Base-by-base conservation (phyloP, 2,888 invertebrate species). In the Apodemia hepburni region DNA sequence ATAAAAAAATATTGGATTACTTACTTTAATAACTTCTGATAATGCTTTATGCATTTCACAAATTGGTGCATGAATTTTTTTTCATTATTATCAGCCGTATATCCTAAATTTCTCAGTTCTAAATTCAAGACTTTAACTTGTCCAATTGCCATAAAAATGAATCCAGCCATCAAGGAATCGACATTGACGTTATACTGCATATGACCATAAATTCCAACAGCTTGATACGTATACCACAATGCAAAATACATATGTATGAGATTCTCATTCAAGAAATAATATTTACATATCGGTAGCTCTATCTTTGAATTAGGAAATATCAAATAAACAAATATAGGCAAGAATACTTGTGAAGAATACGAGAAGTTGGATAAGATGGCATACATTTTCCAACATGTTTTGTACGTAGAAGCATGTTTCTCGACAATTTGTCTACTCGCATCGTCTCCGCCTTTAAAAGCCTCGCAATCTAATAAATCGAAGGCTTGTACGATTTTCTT, bases 141-240 rank as follows among this genome's bases (percentile, higher is more conserved):
- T 6, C 67, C 72, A 60, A 85, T 73, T n/a, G 79, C 76, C 65
- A 79, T 72, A 0, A 76, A 45, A 27, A 88, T 66, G 8, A 87
- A 63, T 0, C 89, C 88, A 63, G 78, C 75, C 12, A 81, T 78
- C 60, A 88, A 78, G 0, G 81, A 70, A 71, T 88, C 88, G 4
- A 80, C 71, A 49, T 77, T 81, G 0, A 81, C 71, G 64, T 85
- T 85, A 61, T 82, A 87, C 61, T 73, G 77, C 88, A 88, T 84
- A 62, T 88, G 86, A 0, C 76, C 79, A 60, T 80, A 87, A 67
- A 87, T 81, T 0, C 85, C 83, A 17, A 80, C 57, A 2, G 80
- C 73, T 68, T 87, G 87, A 65, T 86, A 89, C 35, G 82, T 58
- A 38, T 72, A 85, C 73, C 73, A 81, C 62, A 74, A 72, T 22